Percentiles rank a stretch among this genome's conserved stretches.
Conservation (phyloP, 2,113 vertebrate genomes). For the Pyrgilauda ruficollis region DNA sequence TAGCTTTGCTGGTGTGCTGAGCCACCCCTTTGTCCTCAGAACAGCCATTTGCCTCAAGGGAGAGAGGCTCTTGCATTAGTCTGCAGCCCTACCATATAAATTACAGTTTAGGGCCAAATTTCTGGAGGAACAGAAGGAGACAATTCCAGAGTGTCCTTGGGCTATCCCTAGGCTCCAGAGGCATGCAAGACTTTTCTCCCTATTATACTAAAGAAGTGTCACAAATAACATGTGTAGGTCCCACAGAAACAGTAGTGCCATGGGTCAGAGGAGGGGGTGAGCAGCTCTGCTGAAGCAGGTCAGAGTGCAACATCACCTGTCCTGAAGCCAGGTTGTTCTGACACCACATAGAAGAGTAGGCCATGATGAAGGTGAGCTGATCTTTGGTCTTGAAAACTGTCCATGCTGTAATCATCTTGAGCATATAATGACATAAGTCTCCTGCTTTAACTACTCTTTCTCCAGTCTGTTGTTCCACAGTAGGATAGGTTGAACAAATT, state of each 20-base stretch:
- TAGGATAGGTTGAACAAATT: neutral
- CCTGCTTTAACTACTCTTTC: neutral
- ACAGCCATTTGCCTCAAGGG: neutral
- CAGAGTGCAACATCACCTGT: neutral
- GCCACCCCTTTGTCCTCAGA: neutral
- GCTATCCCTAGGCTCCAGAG: neutral
- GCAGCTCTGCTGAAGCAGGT: neutral
- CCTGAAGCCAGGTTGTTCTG: neutral
- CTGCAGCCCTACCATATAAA: neutral
- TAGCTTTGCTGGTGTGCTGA: neutral
- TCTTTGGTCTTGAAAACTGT: neutral
- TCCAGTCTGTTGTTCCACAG: neutral
- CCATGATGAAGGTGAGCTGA: neutral
- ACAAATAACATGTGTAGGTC: neutral
- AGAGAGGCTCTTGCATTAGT: neutral
- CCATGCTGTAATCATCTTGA: neutral
- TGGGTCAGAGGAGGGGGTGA: neutral
- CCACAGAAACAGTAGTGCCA: neutral
- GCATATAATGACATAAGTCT: fast-evolving
- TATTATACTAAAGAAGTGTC: neutral
- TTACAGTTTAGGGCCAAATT: neutral
- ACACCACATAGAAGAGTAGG: fast-evolving
- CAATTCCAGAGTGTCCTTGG: neutral
- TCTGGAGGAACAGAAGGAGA: neutral
- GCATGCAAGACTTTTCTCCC: neutral